Percentiles rank a stretch among this genome's conserved stretches.
Conservation (phyloP, 2,113 vertebrate species). For the Cryptotis parvus region DNA sequence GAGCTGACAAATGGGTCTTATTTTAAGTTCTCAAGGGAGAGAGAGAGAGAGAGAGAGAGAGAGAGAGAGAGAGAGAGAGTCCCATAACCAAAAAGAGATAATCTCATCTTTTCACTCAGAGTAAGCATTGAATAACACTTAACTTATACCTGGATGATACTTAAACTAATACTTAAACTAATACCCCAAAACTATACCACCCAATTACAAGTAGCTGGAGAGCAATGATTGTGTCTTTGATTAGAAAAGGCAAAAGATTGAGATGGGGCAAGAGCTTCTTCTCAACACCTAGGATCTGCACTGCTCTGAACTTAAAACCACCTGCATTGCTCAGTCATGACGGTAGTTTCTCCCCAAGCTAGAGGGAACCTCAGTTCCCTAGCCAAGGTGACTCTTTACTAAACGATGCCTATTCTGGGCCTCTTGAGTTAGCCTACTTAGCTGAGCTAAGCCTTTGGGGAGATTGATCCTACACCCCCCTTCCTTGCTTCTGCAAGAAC, state of each 20-base stretch:
- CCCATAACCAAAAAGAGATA: neutral
- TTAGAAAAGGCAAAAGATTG: neutral
- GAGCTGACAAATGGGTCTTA: neutral
- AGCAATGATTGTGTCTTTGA: neutral
- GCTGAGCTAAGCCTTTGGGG: neutral
- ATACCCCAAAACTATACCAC: neutral
- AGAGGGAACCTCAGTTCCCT: neutral
- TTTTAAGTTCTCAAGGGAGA: neutral
- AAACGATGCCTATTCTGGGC: neutral
- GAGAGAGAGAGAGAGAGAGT: neutral
- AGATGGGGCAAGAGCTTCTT: neutral
- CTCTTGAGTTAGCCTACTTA: neutral
- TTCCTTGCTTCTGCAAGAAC: neutral
- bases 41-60: neutral
- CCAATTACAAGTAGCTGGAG: neutral
- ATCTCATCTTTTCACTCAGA: neutral
- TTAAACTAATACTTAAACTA: neutral
- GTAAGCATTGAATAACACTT: neutral
- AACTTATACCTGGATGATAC: neutral
- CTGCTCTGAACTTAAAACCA: neutral
- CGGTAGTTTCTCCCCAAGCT: neutral
- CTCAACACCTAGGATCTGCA: neutral
- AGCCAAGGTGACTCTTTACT: neutral
- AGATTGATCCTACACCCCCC: neutral
- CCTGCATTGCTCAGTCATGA: neutral